phyloP scores from a whole-genome alignment of 2,888 invertebrate species.

The Microdon myrmicae region DNA sequence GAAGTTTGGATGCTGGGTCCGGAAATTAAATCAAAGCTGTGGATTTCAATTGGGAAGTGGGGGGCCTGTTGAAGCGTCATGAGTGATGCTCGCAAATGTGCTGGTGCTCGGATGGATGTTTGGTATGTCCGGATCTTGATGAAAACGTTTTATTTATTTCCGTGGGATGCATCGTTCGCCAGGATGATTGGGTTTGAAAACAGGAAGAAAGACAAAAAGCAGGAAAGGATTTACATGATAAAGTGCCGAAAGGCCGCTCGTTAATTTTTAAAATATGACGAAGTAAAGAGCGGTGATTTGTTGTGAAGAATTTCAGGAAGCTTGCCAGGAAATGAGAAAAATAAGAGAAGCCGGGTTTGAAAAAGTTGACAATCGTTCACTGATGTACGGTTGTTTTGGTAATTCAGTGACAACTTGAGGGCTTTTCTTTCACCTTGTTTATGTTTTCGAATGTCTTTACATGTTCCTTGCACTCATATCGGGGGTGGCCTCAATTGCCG shows the following conservation, averaged over 20 bases:
- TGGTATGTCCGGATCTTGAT: slow-evolving; percentile 19
- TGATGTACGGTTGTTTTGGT: no score
- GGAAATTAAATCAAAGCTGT: slow-evolving; percentile 52
- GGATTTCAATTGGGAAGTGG: slow-evolving; percentile 37
- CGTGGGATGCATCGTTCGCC: slow-evolving; percentile 9
- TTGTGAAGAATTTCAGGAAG: no score
- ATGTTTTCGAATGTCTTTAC: no score
- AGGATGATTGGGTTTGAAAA: slow-evolving; percentile 21
- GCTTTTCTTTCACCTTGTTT: no score
- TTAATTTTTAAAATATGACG: no score
- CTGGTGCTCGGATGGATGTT: slow-evolving; percentile 9
- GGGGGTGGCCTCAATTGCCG: no score
- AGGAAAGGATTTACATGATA: slow-evolving; percentile 32
- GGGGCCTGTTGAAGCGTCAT: slow-evolving; percentile 30
- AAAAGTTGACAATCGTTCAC: no score
- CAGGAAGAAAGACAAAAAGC: slow-evolving; percentile 16
- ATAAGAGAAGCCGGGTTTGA: no score
- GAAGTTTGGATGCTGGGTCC: slow-evolving; percentile 46
- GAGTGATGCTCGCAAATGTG: slow-evolving; percentile 45
- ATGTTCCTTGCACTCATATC: no score
- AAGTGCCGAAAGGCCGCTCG: slow-evolving; percentile 44
- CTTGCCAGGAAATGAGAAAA: no score
- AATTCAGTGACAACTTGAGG: no score
- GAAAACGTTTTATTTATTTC: slow-evolving; percentile 39
- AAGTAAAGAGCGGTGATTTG: no score